Evolutionary conservation across 2,113 vertebrate species (phyloP), one percentile per base, ranked within the genome.

Genomic region (Chlorodrepanis virens): DNA sequence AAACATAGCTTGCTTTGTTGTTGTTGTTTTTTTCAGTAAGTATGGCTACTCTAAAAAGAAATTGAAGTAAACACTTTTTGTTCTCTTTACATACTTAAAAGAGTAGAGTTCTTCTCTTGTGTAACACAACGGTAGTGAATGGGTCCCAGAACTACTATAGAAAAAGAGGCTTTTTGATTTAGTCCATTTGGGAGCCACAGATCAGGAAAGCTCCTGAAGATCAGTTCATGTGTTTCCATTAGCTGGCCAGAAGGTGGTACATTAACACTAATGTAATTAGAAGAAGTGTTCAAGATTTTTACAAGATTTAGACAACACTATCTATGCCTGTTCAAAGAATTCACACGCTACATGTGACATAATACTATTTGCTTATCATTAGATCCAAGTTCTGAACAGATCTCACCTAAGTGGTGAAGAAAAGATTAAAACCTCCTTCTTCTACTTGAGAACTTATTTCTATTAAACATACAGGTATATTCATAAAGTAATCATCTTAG

Each of bases 231-330:
- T 91, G 57, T 57, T 96, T 96, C 70, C 65, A 84, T 67, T 70
- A 90, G 87, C 77, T 94, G 92, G 59, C 94, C 97, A 97, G 96
- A 96, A 97, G 96, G 94, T 96, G 97, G 96, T 96, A 97, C 68
- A 94, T 97, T 79, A 92, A 76, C 75, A 90, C 88, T 95, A 77
- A 63, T 25, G 21, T 2, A 92, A 69, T 22, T 49, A 50, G n/a
- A 76, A 47, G 33, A 81, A 86, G 24, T 20, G 54, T 39, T 74
- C 33, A 83, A 72, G 68, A 65, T 68, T 87, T 83, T 89, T 67
- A 31, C 31, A 68, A 77, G 81, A 71, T 90, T 75, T 74, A 78
- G 47, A 75, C 33, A 84, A 71, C 70, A 89, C 69, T 49, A 42
- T 44, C 69, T 49, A 42, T 44, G 37, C 50, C 47, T 86, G 37